phyloP scores from a whole-genome alignment of 2,797 vertebrate species.

The Hypotaenidia okinawae region DNA sequence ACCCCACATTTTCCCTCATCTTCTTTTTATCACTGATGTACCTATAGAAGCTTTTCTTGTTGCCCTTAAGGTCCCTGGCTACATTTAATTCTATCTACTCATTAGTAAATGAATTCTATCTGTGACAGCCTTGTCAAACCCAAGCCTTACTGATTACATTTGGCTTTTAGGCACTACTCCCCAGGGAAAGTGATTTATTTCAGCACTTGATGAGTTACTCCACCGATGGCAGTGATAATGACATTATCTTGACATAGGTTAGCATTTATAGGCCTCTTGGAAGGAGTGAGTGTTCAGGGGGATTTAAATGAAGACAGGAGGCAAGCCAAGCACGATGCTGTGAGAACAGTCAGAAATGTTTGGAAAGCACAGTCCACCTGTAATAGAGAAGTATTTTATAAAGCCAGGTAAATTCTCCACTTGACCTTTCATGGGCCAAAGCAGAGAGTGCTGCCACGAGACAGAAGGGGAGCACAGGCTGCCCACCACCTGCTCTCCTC shows the following conservation, averaged over 20 bases:
- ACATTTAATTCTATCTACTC: neutral
- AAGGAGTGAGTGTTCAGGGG: slow-evolving; percentile 15
- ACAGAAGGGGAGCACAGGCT: neutral
- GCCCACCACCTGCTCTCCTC: neutral
- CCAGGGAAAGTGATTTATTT: slow-evolving; percentile 63
- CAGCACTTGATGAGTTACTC: slow-evolving; percentile 58
- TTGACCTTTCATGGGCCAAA: neutral
- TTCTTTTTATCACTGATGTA: too few species aligned
- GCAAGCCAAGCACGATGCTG: neutral
- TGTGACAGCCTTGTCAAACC: slow-evolving; percentile 58
- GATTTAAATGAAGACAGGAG: slow-evolving; percentile 29
- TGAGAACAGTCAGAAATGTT: neutral
- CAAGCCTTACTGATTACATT: slow-evolving; percentile 57
- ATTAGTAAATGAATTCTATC: slow-evolving; percentile 64
- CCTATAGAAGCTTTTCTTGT: too few species aligned
- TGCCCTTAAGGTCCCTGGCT: too few species aligned
- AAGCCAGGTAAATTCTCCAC: neutral
- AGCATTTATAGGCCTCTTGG: slow-evolving; percentile 47
- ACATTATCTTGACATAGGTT: slow-evolving; percentile 64
- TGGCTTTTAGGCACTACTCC: slow-evolving; percentile 64
- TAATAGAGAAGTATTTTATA: neutral
- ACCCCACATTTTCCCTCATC: too few species aligned
- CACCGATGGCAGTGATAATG: slow-evolving; percentile 38
- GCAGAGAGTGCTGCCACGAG: neutral
- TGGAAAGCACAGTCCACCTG: neutral